These are phyloP conservation scores for Merluccius polli DNA, from an alignment of 2,797 vertebrate species.

Conservation along the genomic window DNA sequence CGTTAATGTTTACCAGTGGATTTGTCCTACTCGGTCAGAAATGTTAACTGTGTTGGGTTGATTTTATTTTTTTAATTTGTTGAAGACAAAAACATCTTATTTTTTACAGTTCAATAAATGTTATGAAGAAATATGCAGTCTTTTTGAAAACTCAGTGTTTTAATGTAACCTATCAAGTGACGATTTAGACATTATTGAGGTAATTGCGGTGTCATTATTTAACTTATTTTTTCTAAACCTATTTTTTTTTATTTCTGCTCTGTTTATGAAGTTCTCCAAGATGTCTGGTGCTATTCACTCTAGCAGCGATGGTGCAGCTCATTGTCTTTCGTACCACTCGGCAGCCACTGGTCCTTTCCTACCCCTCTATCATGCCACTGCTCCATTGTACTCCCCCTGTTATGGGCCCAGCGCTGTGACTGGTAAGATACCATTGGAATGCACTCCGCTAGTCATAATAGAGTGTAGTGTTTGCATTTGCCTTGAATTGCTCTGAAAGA, in stretches of 20 bases:
- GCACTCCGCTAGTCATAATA: conserved; percentile 65
- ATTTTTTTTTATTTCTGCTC: conserved; percentile 9
- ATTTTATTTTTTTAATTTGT: conserved; percentile 15
- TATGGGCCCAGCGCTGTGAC: conserved; percentile 55
- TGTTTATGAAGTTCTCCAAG: conserved; percentile 13
- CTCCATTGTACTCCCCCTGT: conserved; percentile 54
- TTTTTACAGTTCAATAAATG: conserved; percentile 18
- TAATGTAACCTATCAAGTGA: background rate
- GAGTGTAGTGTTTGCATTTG: conserved; percentile 70
- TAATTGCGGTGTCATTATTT: background rate
- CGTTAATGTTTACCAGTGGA: background rate
- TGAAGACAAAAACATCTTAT: background rate
- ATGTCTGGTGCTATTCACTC: conserved; percentile 16
- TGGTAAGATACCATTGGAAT: conserved; percentile 64
- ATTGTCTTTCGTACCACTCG: conserved; percentile 34
- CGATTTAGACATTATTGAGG: background rate
- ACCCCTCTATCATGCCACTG: conserved; percentile 32
- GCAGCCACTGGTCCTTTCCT: conserved; percentile 37
- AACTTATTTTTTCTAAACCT: background rate
- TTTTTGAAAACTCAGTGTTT: background rate
- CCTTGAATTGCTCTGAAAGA: conserved; percentile 68
- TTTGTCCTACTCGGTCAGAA: background rate
- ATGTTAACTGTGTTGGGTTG: background rate
- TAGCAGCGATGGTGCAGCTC: conserved; percentile 13
- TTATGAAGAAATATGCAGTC: background rate